Conservation (phyloP, 2,797 vertebrate genomes). For the Rhadinocentrus ornatus region DNA sequence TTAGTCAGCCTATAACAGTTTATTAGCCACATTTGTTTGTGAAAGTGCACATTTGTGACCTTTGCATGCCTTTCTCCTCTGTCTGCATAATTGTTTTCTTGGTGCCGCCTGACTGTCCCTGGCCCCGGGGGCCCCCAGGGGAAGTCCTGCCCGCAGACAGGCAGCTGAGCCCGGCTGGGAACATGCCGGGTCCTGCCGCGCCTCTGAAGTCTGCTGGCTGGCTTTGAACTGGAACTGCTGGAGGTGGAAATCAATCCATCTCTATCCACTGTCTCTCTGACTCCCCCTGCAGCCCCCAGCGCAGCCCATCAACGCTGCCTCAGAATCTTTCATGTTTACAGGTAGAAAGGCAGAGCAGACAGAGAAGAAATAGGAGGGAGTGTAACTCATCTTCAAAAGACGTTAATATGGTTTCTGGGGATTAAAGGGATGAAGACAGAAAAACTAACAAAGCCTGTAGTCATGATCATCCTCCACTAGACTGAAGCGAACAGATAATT, state of each 20-base stretch:
- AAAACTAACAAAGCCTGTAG: constrained; percentile 71
- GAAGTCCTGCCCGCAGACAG: constrained; percentile 84
- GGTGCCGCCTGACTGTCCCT: constrained; percentile 79
- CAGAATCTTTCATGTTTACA: constrained; percentile 74
- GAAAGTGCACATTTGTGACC: constrained; percentile 46
- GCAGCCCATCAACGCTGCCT: constrained; percentile 45
- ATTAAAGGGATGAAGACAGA: constrained; percentile 75
- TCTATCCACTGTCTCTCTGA: constrained; percentile 44
- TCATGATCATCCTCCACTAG: constrained; percentile 48
- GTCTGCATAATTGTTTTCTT: constrained; percentile 79
- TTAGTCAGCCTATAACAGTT: not conserved
- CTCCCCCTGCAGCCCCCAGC: constrained; percentile 60
- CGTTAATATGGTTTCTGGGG: constrained; percentile 70
- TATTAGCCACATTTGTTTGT: constrained; percentile 5
- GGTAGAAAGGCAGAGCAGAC: constrained; percentile 72
- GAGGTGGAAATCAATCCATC: constrained; percentile 82
- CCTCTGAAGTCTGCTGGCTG: constrained; percentile 80
- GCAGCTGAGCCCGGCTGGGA: constrained; percentile 73
- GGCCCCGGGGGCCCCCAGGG: constrained; percentile 70
- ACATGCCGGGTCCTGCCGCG: constrained; percentile 82
- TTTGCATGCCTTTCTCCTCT: constrained; percentile 52
- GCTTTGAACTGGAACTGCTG: constrained; percentile 82
- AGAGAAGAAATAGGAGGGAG: constrained; percentile 60
- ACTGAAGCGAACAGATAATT: constrained; percentile 48
- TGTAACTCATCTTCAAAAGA: constrained; percentile 80